Percentiles rank a stretch among this genome's conserved stretches.
Evolutionary conservation across 2,797 vertebrate genomes (phyloP).

Genomic region (Prionace glauca): DNA sequence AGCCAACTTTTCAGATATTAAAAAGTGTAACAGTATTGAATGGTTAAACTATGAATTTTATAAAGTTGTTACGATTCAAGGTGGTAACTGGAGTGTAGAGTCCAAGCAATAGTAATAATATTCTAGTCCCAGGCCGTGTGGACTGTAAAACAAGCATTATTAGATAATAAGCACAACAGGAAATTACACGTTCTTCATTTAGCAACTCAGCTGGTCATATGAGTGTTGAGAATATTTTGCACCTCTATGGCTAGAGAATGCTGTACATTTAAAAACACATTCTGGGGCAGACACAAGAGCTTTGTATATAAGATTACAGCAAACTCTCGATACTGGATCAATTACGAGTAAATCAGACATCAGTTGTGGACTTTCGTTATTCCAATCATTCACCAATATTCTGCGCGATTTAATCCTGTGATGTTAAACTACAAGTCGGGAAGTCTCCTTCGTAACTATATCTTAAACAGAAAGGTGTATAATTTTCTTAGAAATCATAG

Average conservation of each 20-base stretch:
- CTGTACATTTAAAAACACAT: not conserved
- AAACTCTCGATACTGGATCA: no score
- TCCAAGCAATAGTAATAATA: not conserved
- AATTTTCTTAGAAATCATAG: not conserved
- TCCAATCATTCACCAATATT: not conserved
- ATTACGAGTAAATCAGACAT: not conserved
- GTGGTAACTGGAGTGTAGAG: not conserved
- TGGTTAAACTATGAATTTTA: not conserved
- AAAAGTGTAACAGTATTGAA: not conserved
- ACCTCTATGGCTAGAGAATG: constrained; percentile 10
- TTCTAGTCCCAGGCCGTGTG: constrained; percentile 49
- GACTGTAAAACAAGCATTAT: constrained; percentile 51
- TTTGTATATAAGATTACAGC: constrained; percentile 2
- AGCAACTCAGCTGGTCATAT: constrained; percentile 57
- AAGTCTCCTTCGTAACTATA: not conserved
- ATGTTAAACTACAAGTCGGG: not conserved
- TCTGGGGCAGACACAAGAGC: not conserved
- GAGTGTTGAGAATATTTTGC: constrained; percentile 46
- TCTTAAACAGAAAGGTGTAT: not conserved
- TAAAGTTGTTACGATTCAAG: not conserved
- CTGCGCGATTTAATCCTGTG: not conserved
- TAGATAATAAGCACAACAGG: constrained; percentile 63
- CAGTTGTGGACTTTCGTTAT: not conserved
- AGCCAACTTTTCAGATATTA: not conserved
- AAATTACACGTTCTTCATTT: constrained; percentile 57